Percentiles rank a stretch among this genome's conserved stretches.
Evolutionary conservation across 2,113 vertebrate genomes (phyloP).

Genomic region (Hirundichthys speculiger): DNA sequence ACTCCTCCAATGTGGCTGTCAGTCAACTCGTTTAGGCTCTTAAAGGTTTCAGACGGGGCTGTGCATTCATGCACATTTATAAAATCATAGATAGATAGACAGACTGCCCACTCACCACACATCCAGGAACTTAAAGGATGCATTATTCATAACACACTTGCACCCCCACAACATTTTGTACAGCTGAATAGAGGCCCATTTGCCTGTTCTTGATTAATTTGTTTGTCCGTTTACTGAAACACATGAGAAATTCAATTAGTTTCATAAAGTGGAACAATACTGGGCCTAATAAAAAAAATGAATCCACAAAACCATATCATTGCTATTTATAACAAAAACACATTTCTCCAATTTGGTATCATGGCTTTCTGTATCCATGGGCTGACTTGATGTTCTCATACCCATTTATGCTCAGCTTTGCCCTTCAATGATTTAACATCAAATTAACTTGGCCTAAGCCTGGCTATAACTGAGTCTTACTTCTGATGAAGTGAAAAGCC

Average conservation of each 20-base stretch:
- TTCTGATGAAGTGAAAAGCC: not conserved
- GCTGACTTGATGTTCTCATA: constrained; percentile 53
- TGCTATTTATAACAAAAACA: constrained; percentile 71
- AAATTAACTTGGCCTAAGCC: constrained; percentile 19
- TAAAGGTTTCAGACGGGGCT: constrained; percentile 36
- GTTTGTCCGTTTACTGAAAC: constrained; percentile 66
- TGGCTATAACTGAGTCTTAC: constrained; percentile 3
- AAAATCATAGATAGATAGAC: constrained; percentile 28
- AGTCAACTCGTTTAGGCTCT: constrained; percentile 22
- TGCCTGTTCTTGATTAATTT: constrained; percentile 71
- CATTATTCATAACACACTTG: constrained; percentile 12
- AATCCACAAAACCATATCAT: constrained; percentile 70
- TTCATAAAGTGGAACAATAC: constrained; percentile 73
- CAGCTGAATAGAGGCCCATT: constrained; percentile 57
- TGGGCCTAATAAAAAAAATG: constrained; percentile 75
- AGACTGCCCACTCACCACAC: constrained; percentile 18
- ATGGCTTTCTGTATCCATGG: constrained; percentile 51
- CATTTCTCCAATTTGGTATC: constrained; percentile 54
- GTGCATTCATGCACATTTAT: constrained; percentile 26
- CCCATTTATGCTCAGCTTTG: constrained; percentile 33
- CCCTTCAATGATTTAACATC: constrained; percentile 16
- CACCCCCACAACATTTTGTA: constrained; percentile 24
- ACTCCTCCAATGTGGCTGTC: constrained; percentile 30
- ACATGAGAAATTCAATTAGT: constrained; percentile 76
- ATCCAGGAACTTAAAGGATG: constrained; percentile 30